A percentile compares a stretch with the other conserved stretches of the same genome.
These are phyloP conservation scores for Acrocephalus arundinaceus DNA, from an alignment of 2,113 vertebrate genomes.

Conservation along the genomic window DNA sequence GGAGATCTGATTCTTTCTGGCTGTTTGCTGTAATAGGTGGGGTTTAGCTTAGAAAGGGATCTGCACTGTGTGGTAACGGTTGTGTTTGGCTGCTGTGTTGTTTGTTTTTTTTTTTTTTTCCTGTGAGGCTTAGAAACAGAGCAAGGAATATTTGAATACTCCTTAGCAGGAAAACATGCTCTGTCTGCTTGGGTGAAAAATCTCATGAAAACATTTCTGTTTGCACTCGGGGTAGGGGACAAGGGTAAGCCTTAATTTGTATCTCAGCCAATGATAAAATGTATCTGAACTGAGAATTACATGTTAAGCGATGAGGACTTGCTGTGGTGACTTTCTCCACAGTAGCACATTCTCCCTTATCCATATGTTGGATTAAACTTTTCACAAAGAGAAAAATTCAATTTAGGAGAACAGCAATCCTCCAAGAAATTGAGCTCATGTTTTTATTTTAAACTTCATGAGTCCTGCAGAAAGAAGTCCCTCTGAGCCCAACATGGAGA, in stretches of 20 bases:
- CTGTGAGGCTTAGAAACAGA: background rate
- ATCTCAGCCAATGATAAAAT: background rate
- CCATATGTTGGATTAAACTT: background rate
- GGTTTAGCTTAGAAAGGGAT: background rate
- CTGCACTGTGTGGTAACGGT: background rate
- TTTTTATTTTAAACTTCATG: background rate
- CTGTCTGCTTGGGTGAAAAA: background rate
- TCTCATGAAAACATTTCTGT: background rate
- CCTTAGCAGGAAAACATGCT: background rate
- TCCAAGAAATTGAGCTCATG: background rate
- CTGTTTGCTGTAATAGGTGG: background rate
- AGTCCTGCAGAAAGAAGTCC: background rate
- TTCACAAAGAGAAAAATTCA: background rate
- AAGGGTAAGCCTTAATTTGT: background rate
- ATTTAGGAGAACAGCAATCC: background rate
- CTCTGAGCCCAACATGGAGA: background rate
- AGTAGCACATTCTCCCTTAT: background rate
- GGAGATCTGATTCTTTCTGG: background rate
- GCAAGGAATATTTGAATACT: background rate
- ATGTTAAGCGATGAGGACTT: background rate
- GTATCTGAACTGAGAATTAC: background rate
- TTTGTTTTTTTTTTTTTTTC: background rate
- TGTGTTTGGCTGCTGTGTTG: background rate
- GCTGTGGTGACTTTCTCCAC: background rate
- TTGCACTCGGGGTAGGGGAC: accelerated